Conservation (phyloP, 2,113 vertebrate species). For the Phaetusa simplex region DNA sequence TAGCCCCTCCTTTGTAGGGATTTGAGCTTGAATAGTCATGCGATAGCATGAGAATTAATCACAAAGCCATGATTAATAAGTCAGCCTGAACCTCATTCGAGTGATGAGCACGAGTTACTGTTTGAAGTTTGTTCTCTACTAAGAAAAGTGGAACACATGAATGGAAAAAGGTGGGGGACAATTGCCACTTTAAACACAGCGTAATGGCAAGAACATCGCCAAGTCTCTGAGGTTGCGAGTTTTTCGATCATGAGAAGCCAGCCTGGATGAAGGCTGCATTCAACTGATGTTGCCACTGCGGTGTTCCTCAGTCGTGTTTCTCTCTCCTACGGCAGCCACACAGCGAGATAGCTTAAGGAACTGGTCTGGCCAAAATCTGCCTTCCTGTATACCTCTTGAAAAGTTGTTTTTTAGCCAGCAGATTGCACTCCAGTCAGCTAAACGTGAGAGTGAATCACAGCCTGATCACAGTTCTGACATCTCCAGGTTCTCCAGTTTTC, state of each 20-base stretch:
- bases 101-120: background rate
- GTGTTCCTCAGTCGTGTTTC: background rate
- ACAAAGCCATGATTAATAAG: background rate
- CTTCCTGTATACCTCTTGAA: background rate
- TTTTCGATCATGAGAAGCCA: background rate
- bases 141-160: background rate
- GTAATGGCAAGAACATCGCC: background rate
- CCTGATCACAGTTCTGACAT: background rate
- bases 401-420: background rate
- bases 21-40: slow-evolving; percentile 3
- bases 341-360: background rate
- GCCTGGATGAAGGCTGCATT: background rate
- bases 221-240: background rate
- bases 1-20: background rate
- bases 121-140: background rate
- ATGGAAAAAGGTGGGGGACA: background rate
- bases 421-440: background rate
- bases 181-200: background rate
- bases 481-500: background rate
- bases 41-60: background rate
- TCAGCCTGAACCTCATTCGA: background rate
- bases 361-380: background rate
- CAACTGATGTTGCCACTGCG: background rate
- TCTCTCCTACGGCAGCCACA: background rate
- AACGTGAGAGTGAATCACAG: background rate